Conservation (phyloP, 1,140 invertebrate species). For the Streblospio benedicti region DNA sequence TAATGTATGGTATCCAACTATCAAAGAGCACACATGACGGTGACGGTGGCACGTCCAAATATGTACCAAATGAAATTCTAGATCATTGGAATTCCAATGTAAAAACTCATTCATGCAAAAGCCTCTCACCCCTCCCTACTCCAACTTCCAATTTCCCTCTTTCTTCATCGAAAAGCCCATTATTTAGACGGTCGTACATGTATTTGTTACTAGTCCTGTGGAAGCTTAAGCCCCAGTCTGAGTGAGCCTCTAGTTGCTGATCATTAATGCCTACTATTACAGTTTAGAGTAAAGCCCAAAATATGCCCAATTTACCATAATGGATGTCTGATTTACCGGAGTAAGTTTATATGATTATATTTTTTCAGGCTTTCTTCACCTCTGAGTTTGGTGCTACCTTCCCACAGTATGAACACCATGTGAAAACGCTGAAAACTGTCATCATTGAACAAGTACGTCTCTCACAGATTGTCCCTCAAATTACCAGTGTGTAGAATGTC, state of each 20-base stretch:
- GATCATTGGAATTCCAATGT: too few relatives aligned
- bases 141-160: too few relatives aligned
- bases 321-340: not conserved
- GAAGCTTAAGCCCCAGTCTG: too few relatives aligned
- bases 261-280: too few relatives aligned
- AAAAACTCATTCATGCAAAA: too few relatives aligned
- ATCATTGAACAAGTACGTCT: constrained; percentile 30
- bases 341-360: not conserved
- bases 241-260: too few relatives aligned
- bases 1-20: not conserved
- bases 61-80: not conserved
- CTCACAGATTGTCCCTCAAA: not conserved
- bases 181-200: too few relatives aligned
- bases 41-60: not conserved
- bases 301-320: not conserved
- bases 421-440: constrained; percentile 24
- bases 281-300: too few relatives aligned
- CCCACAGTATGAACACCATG: constrained; percentile 26
- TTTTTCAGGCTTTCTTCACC: constrained; percentile 38
- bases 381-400: constrained; percentile 27
- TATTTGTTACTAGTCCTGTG: not conserved
- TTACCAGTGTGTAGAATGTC: not conserved
- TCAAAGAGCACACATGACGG: not conserved
- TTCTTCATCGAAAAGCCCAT: too few relatives aligned
- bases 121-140: too few relatives aligned